These are phyloP conservation scores for Idaea straminata DNA, from an alignment of 2,888 invertebrate species.

Conservation along the genomic window DNA sequence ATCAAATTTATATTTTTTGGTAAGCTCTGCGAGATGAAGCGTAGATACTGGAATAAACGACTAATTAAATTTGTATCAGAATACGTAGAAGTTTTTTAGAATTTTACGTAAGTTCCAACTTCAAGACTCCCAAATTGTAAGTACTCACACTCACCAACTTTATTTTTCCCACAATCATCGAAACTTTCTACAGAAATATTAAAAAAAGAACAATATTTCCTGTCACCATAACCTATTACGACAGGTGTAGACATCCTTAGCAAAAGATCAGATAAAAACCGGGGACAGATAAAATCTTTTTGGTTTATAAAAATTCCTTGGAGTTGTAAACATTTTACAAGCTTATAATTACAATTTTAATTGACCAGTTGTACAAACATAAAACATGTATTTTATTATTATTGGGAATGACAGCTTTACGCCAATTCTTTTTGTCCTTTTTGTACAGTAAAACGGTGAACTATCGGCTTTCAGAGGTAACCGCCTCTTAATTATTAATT, in stretches of 20 bases:
- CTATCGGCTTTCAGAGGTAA: not conserved
- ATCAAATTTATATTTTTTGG: too few species aligned
- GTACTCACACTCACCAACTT: too few species aligned
- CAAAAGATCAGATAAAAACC: constrained; percentile 41
- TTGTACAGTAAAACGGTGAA: not conserved
- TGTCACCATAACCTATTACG: not conserved
- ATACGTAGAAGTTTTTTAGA: too few species aligned
- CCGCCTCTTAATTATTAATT: not conserved
- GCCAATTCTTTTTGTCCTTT: constrained; percentile 25
- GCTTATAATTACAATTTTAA: constrained; percentile 57
- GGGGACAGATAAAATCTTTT: constrained; percentile 44
- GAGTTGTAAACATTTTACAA: constrained; percentile 53
- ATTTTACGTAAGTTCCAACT: too few species aligned
- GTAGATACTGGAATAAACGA: too few species aligned
- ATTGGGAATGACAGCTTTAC: constrained; percentile 59
- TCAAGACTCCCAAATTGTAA: not conserved
- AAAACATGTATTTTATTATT: constrained; percentile 64
- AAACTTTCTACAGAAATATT: not conserved
- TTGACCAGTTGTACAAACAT: constrained; percentile 51
- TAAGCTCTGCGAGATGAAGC: too few species aligned
- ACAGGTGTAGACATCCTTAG: constrained; percentile 14
- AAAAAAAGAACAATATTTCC: constrained; percentile 3
- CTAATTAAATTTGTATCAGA: too few species aligned
- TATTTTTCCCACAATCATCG: not conserved
- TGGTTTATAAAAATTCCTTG: constrained; percentile 46